Evolutionary conservation across 2,888 invertebrate genomes (phyloP), one percentile per base, ranked within the genome.

Genomic region (Phasia obesa): DNA sequence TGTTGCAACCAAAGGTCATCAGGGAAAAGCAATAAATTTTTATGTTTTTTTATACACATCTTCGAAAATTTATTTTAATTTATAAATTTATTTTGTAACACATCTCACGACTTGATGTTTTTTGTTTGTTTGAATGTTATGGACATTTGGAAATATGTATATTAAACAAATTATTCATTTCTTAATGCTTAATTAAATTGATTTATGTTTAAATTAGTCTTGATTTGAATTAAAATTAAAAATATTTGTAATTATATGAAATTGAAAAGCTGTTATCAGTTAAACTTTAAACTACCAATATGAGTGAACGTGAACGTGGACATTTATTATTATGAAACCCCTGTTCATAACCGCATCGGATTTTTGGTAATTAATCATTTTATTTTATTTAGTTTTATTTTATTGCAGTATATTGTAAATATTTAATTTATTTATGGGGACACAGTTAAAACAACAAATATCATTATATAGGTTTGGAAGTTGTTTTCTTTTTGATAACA

Each of bases 131-230:
- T 27, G 27, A 4, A n/a, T 60, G 23, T 38, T 49, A 31, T 55
- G 55, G 25, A 25, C 38, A 60, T 57, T 44, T 21, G 23, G 19
- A 38, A 70, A 53, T 31, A 6, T 38, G 31, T 31, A 9, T 31
- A 31, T 31, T 31, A 1, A 74, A 21, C 47, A 51, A 25, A 38
- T 59, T 74, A 81, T 83, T 81, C 75, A 71, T 76, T 83, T 76
- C 65, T 44, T 81, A 79, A 82, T 75, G 73, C 60, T 60, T 84
- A 78, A 84, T 84, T 84, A 83, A 80, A 84, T 73, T 76, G 73
- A 85, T 84, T 86, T 84, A 84, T 85, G 1, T 42, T 42, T 42
- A n/a, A 42, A 2, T 3, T 13, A 13, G 6, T 3, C 13, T 38
- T 38, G 38, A 38, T 15, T 38, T 38, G 11, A 38, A 38, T 79